Evolutionary conservation across 2,113 vertebrate species (phyloP).

Genomic region (Megaceryle maxima): DNA sequence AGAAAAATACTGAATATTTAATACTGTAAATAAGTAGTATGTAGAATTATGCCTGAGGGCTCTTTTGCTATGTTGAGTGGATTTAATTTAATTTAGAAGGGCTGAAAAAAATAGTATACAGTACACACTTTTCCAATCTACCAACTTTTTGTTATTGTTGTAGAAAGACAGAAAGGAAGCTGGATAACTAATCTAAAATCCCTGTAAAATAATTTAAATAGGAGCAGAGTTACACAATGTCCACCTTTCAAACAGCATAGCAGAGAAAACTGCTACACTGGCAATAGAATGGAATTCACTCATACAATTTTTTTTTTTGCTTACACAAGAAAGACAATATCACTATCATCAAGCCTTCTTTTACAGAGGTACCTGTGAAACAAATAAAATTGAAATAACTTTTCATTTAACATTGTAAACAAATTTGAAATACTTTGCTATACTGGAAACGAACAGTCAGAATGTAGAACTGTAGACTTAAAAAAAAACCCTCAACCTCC

Average conservation of each 20-base stretch:
- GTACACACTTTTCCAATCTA: conserved; percentile 29
- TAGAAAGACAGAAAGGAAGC: background rate
- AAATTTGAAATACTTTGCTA: background rate
- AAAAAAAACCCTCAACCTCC: background rate
- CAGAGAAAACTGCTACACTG: background rate
- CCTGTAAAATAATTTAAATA: background rate
- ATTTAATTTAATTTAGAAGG: conserved; percentile 62
- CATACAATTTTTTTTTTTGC: background rate
- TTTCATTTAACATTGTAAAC: background rate
- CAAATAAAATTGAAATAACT: background rate
- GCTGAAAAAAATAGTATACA: conserved; percentile 40
- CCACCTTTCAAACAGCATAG: background rate
- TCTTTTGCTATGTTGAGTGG: conserved; percentile 46
- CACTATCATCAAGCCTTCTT: background rate
- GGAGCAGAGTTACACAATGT: background rate
- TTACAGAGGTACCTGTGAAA: background rate
- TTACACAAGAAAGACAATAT: background rate
- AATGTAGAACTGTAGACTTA: background rate
- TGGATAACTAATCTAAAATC: background rate
- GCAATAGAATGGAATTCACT: background rate
- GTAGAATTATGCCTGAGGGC: conserved; percentile 66
- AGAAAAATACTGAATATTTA: conserved; percentile 70
- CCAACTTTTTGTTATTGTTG: background rate
- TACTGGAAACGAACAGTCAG: background rate
- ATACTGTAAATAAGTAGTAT: conserved; percentile 65